Base-by-base conservation (phyloP, 2,888 invertebrate genomes). In the Nebria salina region DNA sequence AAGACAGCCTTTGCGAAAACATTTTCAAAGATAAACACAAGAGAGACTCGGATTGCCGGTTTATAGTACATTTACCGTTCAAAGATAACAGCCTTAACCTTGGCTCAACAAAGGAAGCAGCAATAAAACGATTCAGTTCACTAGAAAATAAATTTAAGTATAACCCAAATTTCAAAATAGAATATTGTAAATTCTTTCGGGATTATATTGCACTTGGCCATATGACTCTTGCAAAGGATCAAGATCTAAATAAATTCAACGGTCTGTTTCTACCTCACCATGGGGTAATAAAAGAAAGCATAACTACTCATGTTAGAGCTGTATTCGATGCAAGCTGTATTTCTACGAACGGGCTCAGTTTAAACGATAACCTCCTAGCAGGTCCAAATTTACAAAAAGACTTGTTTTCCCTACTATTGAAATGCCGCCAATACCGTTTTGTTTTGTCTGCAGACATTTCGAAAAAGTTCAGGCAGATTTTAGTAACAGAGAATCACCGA, bases 401-500 rank as follows among this genome's bases (percentile, higher is more conserved):
- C 72, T 54, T 77, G 54, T 77, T 77, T 26, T 72, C 72, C 15
- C 54, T 77, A 64, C 72, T 77, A 34, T 20, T 77, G 54, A 70
- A 72, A 54, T 77, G 64, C 64, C 72, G 72, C 15, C 64, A 77
- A 70, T 72, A 72, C n/a, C 72, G 64, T 54, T n/a, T n/a, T n/a
- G n/a, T n/a, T n/a, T 72, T 77, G 43, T 72, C 77, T 43, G 72
- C 77, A 26, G 77, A 70, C 26, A 77, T 77, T 72, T 72, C 72
- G 8, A 77, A 77, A 43, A 77, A 72, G 77, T 72, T 72, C n/a
- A 70, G 77, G 13, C 70, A 77, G 65, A 76, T 76, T 41, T 41
- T 66, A 0, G 43, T 77, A 20, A 54, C 72, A 70, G 72, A 70
- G n/a, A 43, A 77, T 8, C 26, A 77, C 11, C 34, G 77, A 43